phyloP scores from a whole-genome alignment of 2,888 invertebrate genomes.

The Morpho deidamia region DNA sequence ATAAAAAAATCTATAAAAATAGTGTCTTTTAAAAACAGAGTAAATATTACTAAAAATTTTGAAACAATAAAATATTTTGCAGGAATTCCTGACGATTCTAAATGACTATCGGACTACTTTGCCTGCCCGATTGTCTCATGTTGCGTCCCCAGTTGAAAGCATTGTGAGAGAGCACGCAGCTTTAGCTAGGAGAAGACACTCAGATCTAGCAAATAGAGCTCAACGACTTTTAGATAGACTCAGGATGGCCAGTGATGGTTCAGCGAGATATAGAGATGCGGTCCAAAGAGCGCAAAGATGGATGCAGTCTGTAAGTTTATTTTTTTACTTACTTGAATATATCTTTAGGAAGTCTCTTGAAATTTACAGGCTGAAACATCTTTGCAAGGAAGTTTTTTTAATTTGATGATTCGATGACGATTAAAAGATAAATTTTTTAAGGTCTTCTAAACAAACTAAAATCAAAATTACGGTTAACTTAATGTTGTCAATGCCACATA shows the following conservation, averaged over 20 bases:
- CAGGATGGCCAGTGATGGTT: conserved; percentile 83
- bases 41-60: too few species aligned
- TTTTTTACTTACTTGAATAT: not conserved
- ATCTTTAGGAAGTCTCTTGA: not conserved
- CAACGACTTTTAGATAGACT: conserved; percentile 90
- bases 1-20: too few species aligned
- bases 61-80: conserved; percentile 7
- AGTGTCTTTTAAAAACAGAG: too few species aligned
- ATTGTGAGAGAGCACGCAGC: conserved; percentile 89
- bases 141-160: conserved; percentile 83
- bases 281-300: conserved; percentile 88
- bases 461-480: too few species aligned
- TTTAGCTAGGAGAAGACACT: conserved; percentile 86
- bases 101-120: conserved; percentile 93
- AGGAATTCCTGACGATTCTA: conserved; percentile 88
- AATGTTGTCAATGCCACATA: too few species aligned
- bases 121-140: conserved; percentile 89
- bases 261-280: conserved; percentile 85
- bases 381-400: too few species aligned
- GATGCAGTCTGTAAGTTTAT: conserved; percentile 82
- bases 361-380: too few species aligned
- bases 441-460: too few species aligned
- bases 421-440: too few species aligned
- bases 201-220: conserved; percentile 89
- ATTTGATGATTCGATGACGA: too few species aligned